A percentile compares a stretch with the other conserved stretches of the same genome.
Evolutionary conservation across 2,888 invertebrate genomes (phyloP).

Genomic region (Apeira syringaria): DNA sequence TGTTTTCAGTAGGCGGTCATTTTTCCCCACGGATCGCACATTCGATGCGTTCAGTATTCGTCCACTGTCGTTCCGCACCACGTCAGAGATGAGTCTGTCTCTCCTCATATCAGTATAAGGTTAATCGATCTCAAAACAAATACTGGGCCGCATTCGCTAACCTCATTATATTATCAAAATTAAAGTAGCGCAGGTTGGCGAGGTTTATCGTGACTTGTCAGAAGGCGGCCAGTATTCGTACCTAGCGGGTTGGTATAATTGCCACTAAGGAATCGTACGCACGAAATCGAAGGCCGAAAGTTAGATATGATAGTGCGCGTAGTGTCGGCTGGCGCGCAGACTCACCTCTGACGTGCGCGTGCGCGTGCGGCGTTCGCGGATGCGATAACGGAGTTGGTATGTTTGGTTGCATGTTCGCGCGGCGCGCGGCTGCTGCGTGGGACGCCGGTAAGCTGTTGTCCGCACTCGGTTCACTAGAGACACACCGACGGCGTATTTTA

Average conservation of each 20-base stretch:
- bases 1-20: background rate
- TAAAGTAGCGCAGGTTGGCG: no score
- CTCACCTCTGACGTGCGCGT: background rate
- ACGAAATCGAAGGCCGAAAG: no score
- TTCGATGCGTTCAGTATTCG: background rate
- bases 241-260: no score
- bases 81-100: background rate
- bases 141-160: no score
- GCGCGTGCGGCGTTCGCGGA: constrained; percentile 18
- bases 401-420: constrained; percentile 72
- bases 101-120: no score
- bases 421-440: constrained; percentile 46
- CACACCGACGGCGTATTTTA: constrained; percentile 64
- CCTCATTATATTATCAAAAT: no score
- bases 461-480: constrained; percentile 37
- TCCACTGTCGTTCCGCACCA: background rate
- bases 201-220: no score
- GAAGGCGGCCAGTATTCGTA: no score
- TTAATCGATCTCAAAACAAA: no score
- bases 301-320: no score
- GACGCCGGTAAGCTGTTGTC: constrained; percentile 61
- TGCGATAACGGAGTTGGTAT: constrained; percentile 54
- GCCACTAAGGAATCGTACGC: no score
- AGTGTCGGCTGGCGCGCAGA: no score
- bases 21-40: background rate